These are phyloP conservation scores for Campoplex capitator DNA, from an alignment of 2,888 invertebrate species.

Conservation along the genomic window DNA sequence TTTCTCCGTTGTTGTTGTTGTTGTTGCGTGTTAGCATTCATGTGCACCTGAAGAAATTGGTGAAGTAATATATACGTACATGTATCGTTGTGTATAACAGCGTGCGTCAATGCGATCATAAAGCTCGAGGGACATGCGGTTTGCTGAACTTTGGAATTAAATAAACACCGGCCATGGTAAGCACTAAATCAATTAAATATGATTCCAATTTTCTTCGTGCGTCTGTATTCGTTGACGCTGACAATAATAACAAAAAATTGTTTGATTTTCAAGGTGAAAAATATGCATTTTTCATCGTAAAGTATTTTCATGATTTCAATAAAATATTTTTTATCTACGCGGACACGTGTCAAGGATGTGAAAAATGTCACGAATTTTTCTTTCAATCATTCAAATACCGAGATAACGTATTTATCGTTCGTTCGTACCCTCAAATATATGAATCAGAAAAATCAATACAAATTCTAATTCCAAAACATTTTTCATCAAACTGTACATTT, in stretches of 20 bases:
- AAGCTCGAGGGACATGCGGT: conserved; percentile 65
- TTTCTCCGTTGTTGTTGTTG: neutral
- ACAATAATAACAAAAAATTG: neutral
- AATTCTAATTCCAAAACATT: neutral
- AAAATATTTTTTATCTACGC: neutral
- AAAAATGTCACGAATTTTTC: neutral
- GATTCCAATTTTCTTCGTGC: neutral
- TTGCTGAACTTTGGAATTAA: conserved; percentile 68
- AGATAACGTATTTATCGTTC: neutral
- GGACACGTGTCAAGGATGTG: neutral
- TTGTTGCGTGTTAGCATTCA: conserved; percentile 19
- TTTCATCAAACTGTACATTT: neutral
- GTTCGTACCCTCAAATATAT: neutral
- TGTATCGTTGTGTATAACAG: conserved; percentile 9
- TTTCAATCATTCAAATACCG: neutral
- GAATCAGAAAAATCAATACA: neutral
- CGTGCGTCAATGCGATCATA: conserved; percentile 33
- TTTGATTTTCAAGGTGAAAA: neutral
- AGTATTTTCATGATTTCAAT: neutral
- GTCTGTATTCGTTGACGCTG: too few species aligned
- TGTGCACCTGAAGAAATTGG: conserved; percentile 15
- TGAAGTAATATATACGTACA: neutral
- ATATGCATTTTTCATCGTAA: neutral
- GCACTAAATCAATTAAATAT: conserved; percentile 20
- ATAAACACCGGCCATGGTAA: conserved; percentile 68